Evolutionary conservation across 2,797 vertebrate genomes (phyloP).

Genomic region (Sparus aurata): DNA sequence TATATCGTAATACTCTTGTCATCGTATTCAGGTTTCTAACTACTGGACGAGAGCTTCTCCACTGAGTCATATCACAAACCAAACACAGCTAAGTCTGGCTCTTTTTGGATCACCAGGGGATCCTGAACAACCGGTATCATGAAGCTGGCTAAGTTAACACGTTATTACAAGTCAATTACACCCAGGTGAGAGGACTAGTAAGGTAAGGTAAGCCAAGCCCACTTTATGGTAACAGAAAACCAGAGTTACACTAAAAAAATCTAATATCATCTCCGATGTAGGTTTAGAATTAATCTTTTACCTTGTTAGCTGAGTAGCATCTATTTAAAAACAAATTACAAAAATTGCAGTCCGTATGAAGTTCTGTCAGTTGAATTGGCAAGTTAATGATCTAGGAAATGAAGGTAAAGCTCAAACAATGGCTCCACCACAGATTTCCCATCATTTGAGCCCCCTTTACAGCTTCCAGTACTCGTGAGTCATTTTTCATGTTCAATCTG

Average conservation of each 20-base stretch:
- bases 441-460: not conserved
- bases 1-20: not conserved
- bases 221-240: not conserved
- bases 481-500: slow-evolving; percentile 33
- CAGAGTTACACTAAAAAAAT: not conserved
- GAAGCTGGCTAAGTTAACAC: not conserved
- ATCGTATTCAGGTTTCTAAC: not conserved
- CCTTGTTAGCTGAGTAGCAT: not conserved
- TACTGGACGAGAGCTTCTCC: not conserved
- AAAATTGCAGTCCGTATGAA: not conserved
- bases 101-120: not conserved
- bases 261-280: not conserved
- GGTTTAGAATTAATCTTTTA: not conserved
- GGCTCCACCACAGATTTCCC: not conserved
- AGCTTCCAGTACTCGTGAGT: slow-evolving; percentile 30
- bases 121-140: not conserved
- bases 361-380: not conserved
- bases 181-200: not conserved
- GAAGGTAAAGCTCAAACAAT: not conserved
- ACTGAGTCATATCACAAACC: not conserved
- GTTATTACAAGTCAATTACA: not conserved
- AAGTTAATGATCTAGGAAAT: not conserved
- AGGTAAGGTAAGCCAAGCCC: not conserved
- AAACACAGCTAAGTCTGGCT: not conserved
- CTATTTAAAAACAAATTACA: not conserved